A percentile compares a stretch with the other conserved stretches of the same genome.
Evolutionary conservation across 2,888 invertebrate species (phyloP).

Genomic region (Noctua comes): DNA sequence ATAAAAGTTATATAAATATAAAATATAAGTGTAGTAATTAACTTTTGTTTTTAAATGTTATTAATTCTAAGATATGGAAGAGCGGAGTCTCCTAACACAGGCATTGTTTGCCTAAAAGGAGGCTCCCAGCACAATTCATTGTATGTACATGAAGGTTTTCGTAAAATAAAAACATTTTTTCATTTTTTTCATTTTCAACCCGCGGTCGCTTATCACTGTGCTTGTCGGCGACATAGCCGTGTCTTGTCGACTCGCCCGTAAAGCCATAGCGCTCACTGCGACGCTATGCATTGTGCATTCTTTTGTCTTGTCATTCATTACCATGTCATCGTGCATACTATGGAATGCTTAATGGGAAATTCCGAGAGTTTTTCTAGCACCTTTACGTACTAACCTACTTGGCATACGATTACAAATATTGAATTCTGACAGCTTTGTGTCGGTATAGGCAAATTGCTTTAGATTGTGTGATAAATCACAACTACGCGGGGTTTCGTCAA

Average conservation of each 20-base stretch:
- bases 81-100: no score
- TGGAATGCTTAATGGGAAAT: constrained; percentile 60
- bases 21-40: no score
- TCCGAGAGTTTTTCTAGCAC: constrained; percentile 43
- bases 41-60: no score
- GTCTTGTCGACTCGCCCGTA: constrained; percentile 59
- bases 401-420: not conserved
- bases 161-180: no score
- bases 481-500: not conserved
- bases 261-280: constrained; percentile 56
- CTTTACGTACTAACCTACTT: constrained; percentile 23
- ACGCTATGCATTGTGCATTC: constrained; percentile 62
- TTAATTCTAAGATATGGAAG: no score
- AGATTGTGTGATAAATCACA: not conserved
- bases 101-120: no score
- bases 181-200: no score
- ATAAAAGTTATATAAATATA: no score
- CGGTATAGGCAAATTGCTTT: not conserved
- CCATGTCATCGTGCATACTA: constrained; percentile 52
- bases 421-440: not conserved
- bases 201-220: constrained; percentile 28
- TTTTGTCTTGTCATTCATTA: constrained; percentile 66
- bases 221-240: constrained; percentile 13
- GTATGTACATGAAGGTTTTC: no score
- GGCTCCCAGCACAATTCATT: no score